Base-by-base conservation (phyloP, 2,888 invertebrate species). In the Xestobium rufovillosum region DNA sequence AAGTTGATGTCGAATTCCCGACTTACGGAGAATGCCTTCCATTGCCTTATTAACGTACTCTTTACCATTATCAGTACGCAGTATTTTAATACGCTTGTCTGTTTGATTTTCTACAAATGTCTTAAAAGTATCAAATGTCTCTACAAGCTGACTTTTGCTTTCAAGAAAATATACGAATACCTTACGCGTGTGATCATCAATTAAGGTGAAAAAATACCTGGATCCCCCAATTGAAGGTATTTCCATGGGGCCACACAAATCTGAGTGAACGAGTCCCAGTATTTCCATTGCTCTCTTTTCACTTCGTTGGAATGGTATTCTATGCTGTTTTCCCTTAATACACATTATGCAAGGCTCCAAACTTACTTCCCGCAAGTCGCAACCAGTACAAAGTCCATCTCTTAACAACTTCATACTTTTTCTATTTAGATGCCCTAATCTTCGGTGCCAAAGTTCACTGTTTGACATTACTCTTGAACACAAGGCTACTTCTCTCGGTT, bases 381-480 rank as follows among this genome's bases (percentile, higher is more conserved):
- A n/a, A 6, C 44, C 44, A 29, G 37, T 42, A 6, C 46, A 43
- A 14, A 48, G 29, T 10, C 38, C 41, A 36, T 48, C 31, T 36
- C 34, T 41, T 40, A 47, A 13, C 23, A 47, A 12, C n/a, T 31
- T 25, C 44, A 48, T 45, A 13, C 46, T 45, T 11, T 19, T 23
- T 29, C 39, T 38, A 23, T 47, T 47, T 8, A 48, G 31, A 16
- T 46, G 42, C 8, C 39, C 40, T 19, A 38, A 26, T 14, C 38
- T 38, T 34, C 32, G 41, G 15, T 45, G 46, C 38, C 44, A 44
- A 15, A 48, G 14, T n/a, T n/a, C n/a, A n/a, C n/a, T n/a, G n/a
- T n/a, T n/a, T n/a, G n/a, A n/a, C n/a, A n/a, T n/a, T n/a, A n/a
- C n/a, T n/a, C n/a, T n/a, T n/a, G n/a, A n/a, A n/a, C n/a, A n/a